phyloP scores from a whole-genome alignment of 1,140 invertebrate species.

The Drosophila lacteicornis region DNA sequence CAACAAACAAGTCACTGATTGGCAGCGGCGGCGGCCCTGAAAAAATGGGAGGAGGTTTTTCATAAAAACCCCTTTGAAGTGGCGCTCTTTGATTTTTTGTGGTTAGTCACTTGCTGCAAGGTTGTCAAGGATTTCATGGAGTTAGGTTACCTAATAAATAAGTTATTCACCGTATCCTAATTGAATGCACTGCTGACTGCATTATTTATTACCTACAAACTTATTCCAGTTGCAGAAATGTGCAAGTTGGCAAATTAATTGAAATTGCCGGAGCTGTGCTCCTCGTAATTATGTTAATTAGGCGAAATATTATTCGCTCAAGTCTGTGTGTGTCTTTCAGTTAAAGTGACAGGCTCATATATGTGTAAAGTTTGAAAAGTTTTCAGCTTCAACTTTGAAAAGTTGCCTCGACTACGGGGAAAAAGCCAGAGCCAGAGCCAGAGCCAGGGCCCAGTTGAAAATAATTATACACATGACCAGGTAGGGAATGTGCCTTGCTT shows the following conservation, averaged over 20 bases:
- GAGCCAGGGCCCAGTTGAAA: slow-evolving; percentile 28
- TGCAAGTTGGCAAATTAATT: slow-evolving; percentile 62
- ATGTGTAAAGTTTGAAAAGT: slow-evolving; percentile 38
- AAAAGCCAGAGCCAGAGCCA: slow-evolving; percentile 5
- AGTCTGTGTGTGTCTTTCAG: slow-evolving; percentile 38
- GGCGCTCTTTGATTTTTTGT: slow-evolving; percentile 14
- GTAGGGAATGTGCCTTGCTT: slow-evolving; percentile 15
- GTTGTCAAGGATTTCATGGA: slow-evolving; percentile 22
- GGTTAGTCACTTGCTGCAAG: slow-evolving; percentile 9
- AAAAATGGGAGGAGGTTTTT: slow-evolving; percentile 1
- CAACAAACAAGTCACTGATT: slow-evolving; percentile 66
- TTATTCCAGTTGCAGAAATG: slow-evolving; percentile 27
- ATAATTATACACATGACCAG: slow-evolving; percentile 69
- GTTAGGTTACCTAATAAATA: slow-evolving; percentile 26
- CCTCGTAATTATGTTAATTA: slow-evolving; percentile 77
- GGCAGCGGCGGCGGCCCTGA: slow-evolving; percentile 63
- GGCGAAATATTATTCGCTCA: slow-evolving; percentile 52
- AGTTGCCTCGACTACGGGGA: slow-evolving; percentile 39
- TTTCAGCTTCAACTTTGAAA: slow-evolving; percentile 45
- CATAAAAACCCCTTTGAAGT: slow-evolving; percentile 32
- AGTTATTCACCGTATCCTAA: slow-evolving; percentile 12
- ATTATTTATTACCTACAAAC: slow-evolving; percentile 40
- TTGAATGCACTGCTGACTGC: slow-evolving; percentile 26
- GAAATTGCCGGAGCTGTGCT: slow-evolving; percentile 59
- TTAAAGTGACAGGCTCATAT: slow-evolving; percentile 69